Conservation (phyloP, 2,113 vertebrate genomes). For the Alectura lathami region DNA sequence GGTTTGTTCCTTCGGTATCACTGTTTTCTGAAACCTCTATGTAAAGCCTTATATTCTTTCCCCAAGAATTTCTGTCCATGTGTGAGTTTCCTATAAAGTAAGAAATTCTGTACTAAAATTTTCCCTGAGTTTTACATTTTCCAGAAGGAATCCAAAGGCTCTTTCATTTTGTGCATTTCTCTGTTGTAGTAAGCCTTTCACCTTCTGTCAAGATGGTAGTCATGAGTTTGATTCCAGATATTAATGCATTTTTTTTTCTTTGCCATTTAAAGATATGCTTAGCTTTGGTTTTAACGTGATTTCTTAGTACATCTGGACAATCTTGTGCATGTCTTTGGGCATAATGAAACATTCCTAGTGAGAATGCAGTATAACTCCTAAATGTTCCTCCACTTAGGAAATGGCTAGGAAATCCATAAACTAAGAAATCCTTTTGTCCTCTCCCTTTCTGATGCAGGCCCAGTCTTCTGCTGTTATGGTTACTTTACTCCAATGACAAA, state of each 20-base stretch:
- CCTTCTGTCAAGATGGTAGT: fast-evolving
- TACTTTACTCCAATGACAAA: neutral
- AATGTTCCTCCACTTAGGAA: neutral
- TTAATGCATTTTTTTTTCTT: neutral
- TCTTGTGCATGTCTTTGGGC: neutral
- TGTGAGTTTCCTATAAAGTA: neutral
- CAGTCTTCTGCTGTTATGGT: neutral
- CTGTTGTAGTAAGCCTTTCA: neutral
- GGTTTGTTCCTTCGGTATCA: neutral
- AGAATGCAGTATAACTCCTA: neutral
- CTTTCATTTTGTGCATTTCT: neutral
- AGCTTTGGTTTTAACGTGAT: neutral
- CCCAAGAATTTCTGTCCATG: neutral
- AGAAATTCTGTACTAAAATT: neutral
- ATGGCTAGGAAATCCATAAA: neutral
- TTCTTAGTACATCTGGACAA: neutral
- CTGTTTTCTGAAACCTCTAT: neutral
- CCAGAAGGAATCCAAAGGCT: neutral
- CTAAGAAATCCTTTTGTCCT: neutral
- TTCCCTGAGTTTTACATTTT: neutral
- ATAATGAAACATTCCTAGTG: neutral
- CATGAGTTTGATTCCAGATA: neutral
- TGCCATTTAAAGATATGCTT: neutral
- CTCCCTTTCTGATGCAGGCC: neutral
- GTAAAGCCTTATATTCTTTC: neutral